Percentiles rank a stretch among this genome's conserved stretches.
Conservation (phyloP, 2,797 vertebrate species). For the Sebastes dallii region DNA sequence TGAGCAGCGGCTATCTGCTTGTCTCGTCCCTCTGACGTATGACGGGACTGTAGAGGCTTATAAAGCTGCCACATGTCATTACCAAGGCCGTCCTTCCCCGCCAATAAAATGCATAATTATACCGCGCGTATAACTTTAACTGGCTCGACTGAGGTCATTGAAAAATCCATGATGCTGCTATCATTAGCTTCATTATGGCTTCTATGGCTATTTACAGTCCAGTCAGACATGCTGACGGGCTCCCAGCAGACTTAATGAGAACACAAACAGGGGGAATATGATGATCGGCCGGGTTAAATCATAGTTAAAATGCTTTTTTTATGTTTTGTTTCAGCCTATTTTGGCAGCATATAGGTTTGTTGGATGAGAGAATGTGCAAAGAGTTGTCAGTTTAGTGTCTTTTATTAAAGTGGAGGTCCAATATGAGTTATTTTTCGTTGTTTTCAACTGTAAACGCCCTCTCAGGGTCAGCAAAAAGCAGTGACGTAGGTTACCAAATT, state of each 20-base stretch:
- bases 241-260: slow-evolving; percentile 47
- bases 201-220: slow-evolving; percentile 45
- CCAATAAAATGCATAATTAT: slow-evolving; percentile 67
- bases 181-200: slow-evolving; percentile 45
- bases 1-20: not conserved
- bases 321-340: not conserved
- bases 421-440: too few species aligned
- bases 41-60: slow-evolving; percentile 24
- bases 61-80: slow-evolving; percentile 66
- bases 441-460: too few species aligned
- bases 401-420: too few species aligned
- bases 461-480: too few species aligned
- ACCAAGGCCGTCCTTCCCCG: slow-evolving; percentile 34
- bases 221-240: slow-evolving; percentile 23
- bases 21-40: slow-evolving; percentile 9
- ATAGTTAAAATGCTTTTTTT: not conserved
- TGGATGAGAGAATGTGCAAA: not conserved
- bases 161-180: slow-evolving; percentile 56
- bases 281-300: slow-evolving; percentile 11
- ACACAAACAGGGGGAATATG: slow-evolving; percentile 22
- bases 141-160: slow-evolving; percentile 65
- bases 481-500: too few species aligned
- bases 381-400: too few species aligned
- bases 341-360: not conserved
- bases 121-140: slow-evolving; percentile 52